Evolutionary conservation across 2,797 vertebrate species (phyloP).

Genomic region (Sebastes hopkinsi): DNA sequence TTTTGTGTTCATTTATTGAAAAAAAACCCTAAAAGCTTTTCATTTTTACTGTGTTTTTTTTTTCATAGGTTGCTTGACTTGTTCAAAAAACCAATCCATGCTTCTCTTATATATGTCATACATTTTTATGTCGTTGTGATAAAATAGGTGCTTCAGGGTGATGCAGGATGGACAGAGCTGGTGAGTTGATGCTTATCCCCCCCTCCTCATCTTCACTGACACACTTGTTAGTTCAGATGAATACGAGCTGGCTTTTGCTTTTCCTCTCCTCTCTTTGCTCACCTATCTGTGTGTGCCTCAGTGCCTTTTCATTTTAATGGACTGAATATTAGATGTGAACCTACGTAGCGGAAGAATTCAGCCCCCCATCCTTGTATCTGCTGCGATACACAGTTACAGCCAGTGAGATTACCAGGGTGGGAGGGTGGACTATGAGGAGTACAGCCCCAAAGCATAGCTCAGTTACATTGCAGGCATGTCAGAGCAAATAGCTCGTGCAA

Average conservation of each 20-base stretch:
- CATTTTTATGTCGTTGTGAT: slow-evolving; percentile 77
- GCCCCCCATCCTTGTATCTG: background rate
- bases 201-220: slow-evolving; percentile 65
- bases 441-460: slow-evolving; percentile 8
- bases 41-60: background rate
- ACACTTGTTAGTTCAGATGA: slow-evolving; percentile 59
- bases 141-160: slow-evolving; percentile 79
- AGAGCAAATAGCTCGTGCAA: slow-evolving; percentile 26
- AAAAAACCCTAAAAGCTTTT: background rate
- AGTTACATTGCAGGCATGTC: slow-evolving; percentile 12
- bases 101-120: slow-evolving; percentile 64
- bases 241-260: slow-evolving; percentile 55
- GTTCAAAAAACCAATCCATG: slow-evolving; percentile 16
- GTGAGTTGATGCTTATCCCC: slow-evolving; percentile 74
- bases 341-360: slow-evolving; percentile 19
- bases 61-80: slow-evolving; percentile 18
- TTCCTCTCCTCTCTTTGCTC: slow-evolving; percentile 37
- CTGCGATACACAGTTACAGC: slow-evolving; percentile 8
- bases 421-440: slow-evolving; percentile 17
- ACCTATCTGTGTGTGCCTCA: slow-evolving; percentile 36
- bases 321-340: slow-evolving; percentile 33
- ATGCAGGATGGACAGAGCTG: slow-evolving; percentile 78
- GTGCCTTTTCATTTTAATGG: slow-evolving; percentile 39
- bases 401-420: background rate
- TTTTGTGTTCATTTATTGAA: slow-evolving; percentile 20